Percentiles rank a stretch among this genome's conserved stretches.
Conservation (phyloP, 2,888 invertebrate genomes). For the Cerastoderma edule region DNA sequence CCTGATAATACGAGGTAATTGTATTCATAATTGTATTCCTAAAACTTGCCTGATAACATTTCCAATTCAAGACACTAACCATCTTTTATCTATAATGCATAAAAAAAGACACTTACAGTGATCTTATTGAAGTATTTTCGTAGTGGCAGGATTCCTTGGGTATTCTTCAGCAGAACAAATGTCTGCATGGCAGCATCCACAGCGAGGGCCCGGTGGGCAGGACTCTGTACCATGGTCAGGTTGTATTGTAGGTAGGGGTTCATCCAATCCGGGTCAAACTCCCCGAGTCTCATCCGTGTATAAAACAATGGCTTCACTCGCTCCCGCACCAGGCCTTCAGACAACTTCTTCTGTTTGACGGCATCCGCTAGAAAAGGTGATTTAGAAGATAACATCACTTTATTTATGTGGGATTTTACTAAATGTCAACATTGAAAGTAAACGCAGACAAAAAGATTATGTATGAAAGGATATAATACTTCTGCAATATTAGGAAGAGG, state of each 20-base stretch:
- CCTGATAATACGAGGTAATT: too few relatives aligned
- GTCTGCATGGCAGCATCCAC: constrained; percentile 74
- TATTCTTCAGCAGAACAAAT: constrained; percentile 79
- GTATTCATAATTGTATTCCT: too few relatives aligned
- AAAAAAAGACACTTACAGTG: constrained; percentile 61
- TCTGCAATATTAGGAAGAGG: too few relatives aligned
- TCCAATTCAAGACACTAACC: too few relatives aligned
- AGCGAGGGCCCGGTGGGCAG: constrained; percentile 67
- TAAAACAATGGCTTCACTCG: constrained; percentile 74
- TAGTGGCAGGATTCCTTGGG: constrained; percentile 54
- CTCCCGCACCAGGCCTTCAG: constrained; percentile 60
- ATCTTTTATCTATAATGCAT: too few relatives aligned
- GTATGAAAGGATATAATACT: too few relatives aligned
- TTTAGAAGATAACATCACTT: too few relatives aligned
- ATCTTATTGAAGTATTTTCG: constrained; percentile 52
- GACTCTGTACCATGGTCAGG: constrained; percentile 65
- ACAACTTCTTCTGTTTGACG: constrained; percentile 62
- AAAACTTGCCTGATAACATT: too few relatives aligned
- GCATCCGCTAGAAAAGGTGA: constrained; percentile 56
- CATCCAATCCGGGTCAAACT: constrained; percentile 77
- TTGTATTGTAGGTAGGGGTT: constrained; percentile 73
- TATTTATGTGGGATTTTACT: too few relatives aligned
- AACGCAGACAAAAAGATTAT: too few relatives aligned
- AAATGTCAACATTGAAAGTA: too few relatives aligned
- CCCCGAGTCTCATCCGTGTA: constrained; percentile 78